Evolutionary conservation across 2,888 invertebrate species (phyloP).

Genomic region (Drosophila tripunctata): DNA sequence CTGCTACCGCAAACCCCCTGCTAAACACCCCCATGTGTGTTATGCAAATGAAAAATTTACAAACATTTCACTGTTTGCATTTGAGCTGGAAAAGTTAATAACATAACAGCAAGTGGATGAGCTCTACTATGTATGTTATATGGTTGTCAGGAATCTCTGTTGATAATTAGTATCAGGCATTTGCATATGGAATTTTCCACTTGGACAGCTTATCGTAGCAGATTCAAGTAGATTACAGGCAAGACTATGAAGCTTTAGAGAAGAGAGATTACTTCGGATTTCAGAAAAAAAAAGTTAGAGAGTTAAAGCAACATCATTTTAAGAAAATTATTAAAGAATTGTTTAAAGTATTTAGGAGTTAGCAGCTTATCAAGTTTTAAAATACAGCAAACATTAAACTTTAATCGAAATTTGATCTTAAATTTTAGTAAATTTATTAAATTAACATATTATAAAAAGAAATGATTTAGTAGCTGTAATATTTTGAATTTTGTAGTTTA

Average conservation of each 20-base stretch:
- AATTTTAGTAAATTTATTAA: too few species aligned
- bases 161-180: conserved; percentile 59
- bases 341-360: too few species aligned
- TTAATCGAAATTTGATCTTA: too few species aligned
- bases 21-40: too few species aligned
- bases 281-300: background rate
- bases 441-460: too few species aligned
- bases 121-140: conserved; percentile 2
- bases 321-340: too few species aligned
- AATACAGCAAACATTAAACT: too few species aligned
- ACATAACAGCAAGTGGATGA: conserved; percentile 5
- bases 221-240: background rate
- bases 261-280: background rate
- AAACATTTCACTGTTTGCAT: conserved; percentile 44
- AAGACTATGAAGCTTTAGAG: background rate
- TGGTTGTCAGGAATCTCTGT: conserved; percentile 6
- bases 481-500: too few species aligned
- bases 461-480: too few species aligned
- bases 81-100: conserved; percentile 27
- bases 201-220: conserved; percentile 19
- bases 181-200: conserved; percentile 66
- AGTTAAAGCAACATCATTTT: too few species aligned
- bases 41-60: conserved; percentile 59
- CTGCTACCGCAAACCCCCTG: conserved; percentile 11
- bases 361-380: too few species aligned